Percentiles rank a stretch among this genome's conserved stretches.
phyloP scores from a whole-genome alignment of 1,140 invertebrate genomes.

The Forficula auricularia region DNA sequence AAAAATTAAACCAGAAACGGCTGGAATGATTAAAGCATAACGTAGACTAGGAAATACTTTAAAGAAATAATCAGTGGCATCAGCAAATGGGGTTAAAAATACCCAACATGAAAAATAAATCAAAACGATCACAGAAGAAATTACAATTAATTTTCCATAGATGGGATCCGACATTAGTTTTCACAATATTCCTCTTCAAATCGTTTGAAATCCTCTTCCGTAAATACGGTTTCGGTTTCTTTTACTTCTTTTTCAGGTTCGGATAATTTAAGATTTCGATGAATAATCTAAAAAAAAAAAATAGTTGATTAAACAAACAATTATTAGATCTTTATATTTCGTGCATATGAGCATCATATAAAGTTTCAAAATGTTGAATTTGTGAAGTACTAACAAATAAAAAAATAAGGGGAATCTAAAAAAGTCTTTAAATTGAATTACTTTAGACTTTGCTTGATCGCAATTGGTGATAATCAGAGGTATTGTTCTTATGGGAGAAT shows the following conservation, averaged over 20 bases:
- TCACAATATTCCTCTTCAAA: constrained; percentile 31
- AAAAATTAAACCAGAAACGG: constrained; percentile 39
- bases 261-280: no score
- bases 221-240: constrained; percentile 25
- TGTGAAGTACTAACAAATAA: no score
- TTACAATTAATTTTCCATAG: constrained; percentile 35
- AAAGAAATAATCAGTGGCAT: constrained; percentile 22
- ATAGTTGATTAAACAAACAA: no score
- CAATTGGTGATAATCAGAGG: no score
- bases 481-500: no score
- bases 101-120: constrained; percentile 47
- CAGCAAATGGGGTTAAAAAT: constrained; percentile 46
- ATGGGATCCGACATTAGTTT: constrained; percentile 5
- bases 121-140: constrained; percentile 33
- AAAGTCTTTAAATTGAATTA: no score
- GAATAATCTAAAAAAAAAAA: no score
- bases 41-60: constrained; percentile 37
- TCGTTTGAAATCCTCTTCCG: constrained; percentile 32
- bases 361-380: no score
- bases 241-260: constrained; percentile 2
- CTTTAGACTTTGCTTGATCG: no score
- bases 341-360: no score
- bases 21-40: constrained; percentile 39
- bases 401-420: no score
- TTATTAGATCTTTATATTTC: no score